Evolutionary conservation across 2,797 vertebrate species (phyloP), one percentile per base, ranked within the genome.

Genomic region (Phalanger gymnotis): DNA sequence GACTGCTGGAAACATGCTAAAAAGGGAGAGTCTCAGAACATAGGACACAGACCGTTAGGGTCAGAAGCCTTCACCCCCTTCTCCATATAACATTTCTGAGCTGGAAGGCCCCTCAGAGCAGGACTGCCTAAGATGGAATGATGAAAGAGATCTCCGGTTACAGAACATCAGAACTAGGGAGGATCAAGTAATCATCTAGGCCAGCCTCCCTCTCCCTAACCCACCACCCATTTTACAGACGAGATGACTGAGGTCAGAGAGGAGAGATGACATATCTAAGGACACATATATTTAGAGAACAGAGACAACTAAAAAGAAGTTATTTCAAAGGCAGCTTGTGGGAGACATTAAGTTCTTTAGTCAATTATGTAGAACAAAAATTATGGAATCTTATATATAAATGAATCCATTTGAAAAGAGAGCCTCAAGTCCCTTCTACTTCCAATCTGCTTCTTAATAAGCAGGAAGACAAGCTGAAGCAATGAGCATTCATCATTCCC

Each of bases 401-500:
- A 96, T 87, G 94, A 91, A 57, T 81, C 92, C 51, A 73, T 95
- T n/a, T 96, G 96, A 93, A 90, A 52, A 95, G 56, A 87, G 51
- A 97, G 90, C 92, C 94, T 96, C 93, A n/a, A 31, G 93, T 93
- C 61, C 66, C 91, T 66, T 97, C 90, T 97, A 87, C 66, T 96
- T 95, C 92, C 89, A 96, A 94, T 91, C 94, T 95, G 87, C 93
- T 53, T 94, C 93, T 96, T 96, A 93, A 95, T 90, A 95, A 97
- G 95, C 93, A 95, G 95, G 93, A 92, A 56, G 93, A 92, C 28
- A 89, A 95, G 96, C 92, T 47, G 91, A 81, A 96, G 51, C 58
- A 53, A 87, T 87, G 40, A 87, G 40, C 40, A 51, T 87, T 87
- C 73, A 87, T 87, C 73, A 87, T 87, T 87, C 73, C 25, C 93